Conservation (phyloP, 2,888 invertebrate species). For the Ferrisia virgata region DNA sequence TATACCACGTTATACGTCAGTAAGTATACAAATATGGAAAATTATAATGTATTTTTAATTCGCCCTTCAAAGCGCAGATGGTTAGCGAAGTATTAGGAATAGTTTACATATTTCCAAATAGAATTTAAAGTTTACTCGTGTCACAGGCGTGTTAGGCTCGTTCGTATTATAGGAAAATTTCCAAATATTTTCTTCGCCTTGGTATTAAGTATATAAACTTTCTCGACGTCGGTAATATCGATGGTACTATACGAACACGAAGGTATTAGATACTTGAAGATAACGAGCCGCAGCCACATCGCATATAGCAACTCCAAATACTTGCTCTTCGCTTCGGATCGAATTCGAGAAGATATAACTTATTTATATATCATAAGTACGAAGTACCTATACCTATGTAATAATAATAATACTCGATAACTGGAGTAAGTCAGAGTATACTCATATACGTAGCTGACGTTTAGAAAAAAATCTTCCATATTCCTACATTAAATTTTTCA, state of each 20-base stretch:
- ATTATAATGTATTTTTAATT: slow-evolving; percentile 20
- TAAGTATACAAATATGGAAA: neutral
- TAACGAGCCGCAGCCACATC: neutral
- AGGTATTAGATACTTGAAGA: neutral
- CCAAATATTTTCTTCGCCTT: slow-evolving; percentile 2
- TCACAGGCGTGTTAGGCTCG: neutral
- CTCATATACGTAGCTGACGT: too few species aligned
- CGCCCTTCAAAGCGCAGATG: neutral
- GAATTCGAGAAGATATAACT: neutral
- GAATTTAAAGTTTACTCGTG: slow-evolving; percentile 12
- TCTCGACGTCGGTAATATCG: neutral
- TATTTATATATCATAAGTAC: too few species aligned
- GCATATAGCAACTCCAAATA: neutral
- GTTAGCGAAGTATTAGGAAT: neutral
- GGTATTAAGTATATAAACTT: neutral
- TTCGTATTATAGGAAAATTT: neutral
- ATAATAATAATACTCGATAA: too few species aligned
- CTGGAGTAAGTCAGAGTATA: too few species aligned
- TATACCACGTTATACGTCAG: neutral
- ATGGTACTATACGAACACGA: neutral
- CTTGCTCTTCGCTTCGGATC: neutral
- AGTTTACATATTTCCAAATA: neutral
- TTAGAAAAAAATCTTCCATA: too few species aligned
- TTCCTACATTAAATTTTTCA: too few species aligned
- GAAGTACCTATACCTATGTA: too few species aligned